Conservation (phyloP, 30 jellyfish, hydroid and myxozoan genomes). For the Sanderia malayensis region DNA sequence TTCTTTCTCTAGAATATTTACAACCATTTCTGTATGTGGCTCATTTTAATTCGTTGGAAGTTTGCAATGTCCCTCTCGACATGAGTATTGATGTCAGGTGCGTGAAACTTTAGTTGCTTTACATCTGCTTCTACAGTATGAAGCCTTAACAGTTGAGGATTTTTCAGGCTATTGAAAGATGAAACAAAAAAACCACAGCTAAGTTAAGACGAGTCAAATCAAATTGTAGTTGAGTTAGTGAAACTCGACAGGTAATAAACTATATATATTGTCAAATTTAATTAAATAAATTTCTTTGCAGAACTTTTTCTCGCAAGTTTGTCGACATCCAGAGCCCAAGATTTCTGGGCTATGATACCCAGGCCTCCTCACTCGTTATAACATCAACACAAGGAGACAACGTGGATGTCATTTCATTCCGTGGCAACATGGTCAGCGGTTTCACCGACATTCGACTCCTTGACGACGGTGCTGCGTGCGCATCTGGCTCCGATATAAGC, state of each 20-base stretch:
- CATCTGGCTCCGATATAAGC: constrained; percentile 32
- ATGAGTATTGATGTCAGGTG: constrained; percentile 70
- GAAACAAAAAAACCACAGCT: too few species aligned
- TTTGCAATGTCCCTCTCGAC: constrained; percentile 80
- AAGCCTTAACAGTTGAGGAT: too few species aligned
- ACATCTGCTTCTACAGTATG: too few species aligned
- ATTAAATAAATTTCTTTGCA: constrained; percentile 7
- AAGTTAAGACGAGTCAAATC: too few species aligned
- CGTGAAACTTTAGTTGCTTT: too few species aligned
- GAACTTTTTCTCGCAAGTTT: constrained; percentile 70
- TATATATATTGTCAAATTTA: too few species aligned
- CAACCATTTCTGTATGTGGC: constrained; percentile 78
- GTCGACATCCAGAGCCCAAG: constrained; percentile 92
- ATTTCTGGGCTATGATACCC: constrained; percentile 72
- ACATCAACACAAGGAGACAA: constrained; percentile 73
- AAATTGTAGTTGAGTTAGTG: too few species aligned
- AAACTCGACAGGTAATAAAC: too few species aligned
- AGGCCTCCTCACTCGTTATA: constrained; percentile 66
- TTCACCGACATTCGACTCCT: constrained; percentile 35
- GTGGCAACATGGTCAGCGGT: constrained; percentile 75
- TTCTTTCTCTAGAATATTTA: constrained; percentile 64
- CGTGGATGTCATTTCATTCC: constrained; percentile 71
- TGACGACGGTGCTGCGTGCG: constrained; percentile 55
- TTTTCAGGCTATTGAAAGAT: too few species aligned
- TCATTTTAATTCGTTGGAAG: constrained; percentile 80